Evolutionary conservation across 2,888 invertebrate species (phyloP).

Genomic region (Tipula unca): DNA sequence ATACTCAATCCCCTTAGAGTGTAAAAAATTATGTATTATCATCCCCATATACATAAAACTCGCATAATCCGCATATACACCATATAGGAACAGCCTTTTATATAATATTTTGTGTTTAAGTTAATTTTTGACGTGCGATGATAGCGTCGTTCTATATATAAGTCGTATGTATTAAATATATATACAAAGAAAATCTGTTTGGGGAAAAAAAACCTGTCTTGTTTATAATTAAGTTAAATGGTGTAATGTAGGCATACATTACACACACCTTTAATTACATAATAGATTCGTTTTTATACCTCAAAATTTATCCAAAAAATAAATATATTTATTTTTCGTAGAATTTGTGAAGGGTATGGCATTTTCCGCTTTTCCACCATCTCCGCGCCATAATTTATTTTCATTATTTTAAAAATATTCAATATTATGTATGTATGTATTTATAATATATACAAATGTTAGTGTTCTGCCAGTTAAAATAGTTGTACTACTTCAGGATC

Average conservation of each 20-base stretch:
- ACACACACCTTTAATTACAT: slow-evolving; percentile 8
- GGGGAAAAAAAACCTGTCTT: neutral
- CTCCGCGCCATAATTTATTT: neutral
- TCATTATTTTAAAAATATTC: neutral
- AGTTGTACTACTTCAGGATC: neutral
- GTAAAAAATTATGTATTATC: neutral
- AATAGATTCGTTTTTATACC: neutral
- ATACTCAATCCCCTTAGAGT: neutral
- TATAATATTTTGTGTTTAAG: neutral
- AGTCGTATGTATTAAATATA: too few species aligned
- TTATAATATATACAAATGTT: too few species aligned
- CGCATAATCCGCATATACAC: neutral
- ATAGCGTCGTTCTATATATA: too few species aligned
- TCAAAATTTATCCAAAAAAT: neutral
- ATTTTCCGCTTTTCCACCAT: neutral
- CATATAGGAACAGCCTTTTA: neutral
- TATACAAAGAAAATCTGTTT: neutral
- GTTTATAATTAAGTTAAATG: slow-evolving; percentile 8
- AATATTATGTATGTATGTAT: too few species aligned
- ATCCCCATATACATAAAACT: neutral
- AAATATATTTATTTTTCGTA: neutral
- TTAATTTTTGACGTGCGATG: neutral
- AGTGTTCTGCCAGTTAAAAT: neutral
- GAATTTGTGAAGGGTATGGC: neutral
- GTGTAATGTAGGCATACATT: neutral